Evolutionary conservation across 1,140 invertebrate genomes (phyloP), one percentile per base, ranked within the genome.

Genomic region (Bombus polaris): DNA sequence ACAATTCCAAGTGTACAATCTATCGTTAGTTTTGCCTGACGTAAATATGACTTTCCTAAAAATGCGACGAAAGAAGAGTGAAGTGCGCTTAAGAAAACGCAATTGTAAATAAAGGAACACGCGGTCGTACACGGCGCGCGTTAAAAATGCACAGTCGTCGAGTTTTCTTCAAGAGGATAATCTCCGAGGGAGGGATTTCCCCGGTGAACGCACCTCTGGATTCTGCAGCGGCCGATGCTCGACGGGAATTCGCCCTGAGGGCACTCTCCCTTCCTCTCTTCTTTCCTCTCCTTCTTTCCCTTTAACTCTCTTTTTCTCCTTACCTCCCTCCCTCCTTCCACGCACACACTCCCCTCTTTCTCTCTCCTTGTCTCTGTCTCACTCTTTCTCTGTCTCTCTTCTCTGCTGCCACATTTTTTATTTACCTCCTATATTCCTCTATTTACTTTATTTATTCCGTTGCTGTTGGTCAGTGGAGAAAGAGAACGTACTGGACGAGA

Each of bases 231-330:
- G 80, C 68, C 79, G 78, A 89, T 81, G 74, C 66, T 82, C 89
- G 84, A 76, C 82, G 89, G 91, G 88, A 92, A 93, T 93, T 92
- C 77, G 80, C 88, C 88, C 88, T 81, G 78, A 83, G 88, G 90
- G 86, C 81, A 88, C 87, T 83, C 81, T 83, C 81, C 74, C 74
- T 81, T 68, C 71, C 70, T 65, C 81, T 80, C 83, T 83, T 74
- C 66, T 77, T 57, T 81, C 44, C 77, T 66, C 70, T 81, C 83
- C 53, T 22, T 85, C 42, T 81, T 68, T 81, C 83, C 70, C 57
- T 62, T 86, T 73, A 22, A 76, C 83, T 68, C 44, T 74, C 71
- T 81, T 74, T 74, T 57, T 74, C 78, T 73, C 65, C 22, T 57
- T 74, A n/a, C 83, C 57, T 65, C 66, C 39, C 66, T 39, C 28